Evolutionary conservation across 2,797 vertebrate species (phyloP).

Genomic region (Brachymystax lenok): DNA sequence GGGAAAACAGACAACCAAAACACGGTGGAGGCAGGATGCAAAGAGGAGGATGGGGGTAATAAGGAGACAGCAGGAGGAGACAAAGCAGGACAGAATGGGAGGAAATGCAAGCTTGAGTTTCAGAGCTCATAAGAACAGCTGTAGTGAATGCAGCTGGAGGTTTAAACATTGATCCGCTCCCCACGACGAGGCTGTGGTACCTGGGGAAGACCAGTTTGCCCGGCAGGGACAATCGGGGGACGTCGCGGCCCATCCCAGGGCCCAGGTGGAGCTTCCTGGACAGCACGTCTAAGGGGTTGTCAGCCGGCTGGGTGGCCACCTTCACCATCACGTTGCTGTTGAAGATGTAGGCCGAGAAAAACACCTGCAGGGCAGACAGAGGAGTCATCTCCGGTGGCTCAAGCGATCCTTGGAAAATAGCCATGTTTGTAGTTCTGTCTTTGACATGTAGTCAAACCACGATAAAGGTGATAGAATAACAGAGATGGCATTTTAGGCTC

Average conservation of each 20-base stretch:
- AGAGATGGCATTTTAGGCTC: background rate
- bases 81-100: background rate
- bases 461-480: background rate
- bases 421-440: background rate
- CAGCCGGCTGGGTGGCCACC: constrained; percentile 97
- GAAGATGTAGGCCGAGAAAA: constrained; percentile 99
- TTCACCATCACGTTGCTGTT: constrained; percentile 99
- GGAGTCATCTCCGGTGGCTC: background rate
- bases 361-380: constrained; percentile 79
- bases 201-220: constrained; percentile 98
- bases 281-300: constrained; percentile 95
- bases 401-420: background rate
- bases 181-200: constrained; percentile 58
- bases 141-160: background rate
- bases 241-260: constrained; percentile 92
- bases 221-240: constrained; percentile 94
- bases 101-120: background rate
- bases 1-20: background rate
- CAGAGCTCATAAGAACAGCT: background rate
- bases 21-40: background rate
- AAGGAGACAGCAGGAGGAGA: background rate
- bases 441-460: background rate
- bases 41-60: background rate
- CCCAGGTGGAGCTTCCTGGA: constrained; percentile 97
- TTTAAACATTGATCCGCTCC: background rate